Evolutionary conservation across 2,113 vertebrate genomes (phyloP).

Genomic region (Junco hyemalis): DNA sequence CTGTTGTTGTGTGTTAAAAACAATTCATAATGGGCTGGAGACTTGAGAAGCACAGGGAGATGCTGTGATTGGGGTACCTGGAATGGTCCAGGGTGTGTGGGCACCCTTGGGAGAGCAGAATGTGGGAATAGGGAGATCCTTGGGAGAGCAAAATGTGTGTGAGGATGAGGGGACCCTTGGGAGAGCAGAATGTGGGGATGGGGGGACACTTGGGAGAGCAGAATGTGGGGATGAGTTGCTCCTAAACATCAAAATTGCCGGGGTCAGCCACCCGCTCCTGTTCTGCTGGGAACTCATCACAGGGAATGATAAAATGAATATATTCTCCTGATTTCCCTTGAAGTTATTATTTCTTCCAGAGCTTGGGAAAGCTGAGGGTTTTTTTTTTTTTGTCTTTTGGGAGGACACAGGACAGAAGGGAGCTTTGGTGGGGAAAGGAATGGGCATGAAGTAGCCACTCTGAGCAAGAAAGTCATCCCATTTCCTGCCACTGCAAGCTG

Average conservation of each 20-base stretch:
- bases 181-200: too few relatives aligned
- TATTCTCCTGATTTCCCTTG: too few relatives aligned
- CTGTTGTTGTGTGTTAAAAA: fast-evolving
- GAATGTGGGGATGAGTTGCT: background rate
- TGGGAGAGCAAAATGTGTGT: background rate
- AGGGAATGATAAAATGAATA: background rate
- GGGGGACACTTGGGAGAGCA: too few relatives aligned
- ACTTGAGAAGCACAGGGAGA: background rate
- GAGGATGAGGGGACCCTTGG: fast-evolving
- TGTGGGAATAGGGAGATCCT: background rate
- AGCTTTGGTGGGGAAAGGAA: background rate
- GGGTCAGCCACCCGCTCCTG: background rate
- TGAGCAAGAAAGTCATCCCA: background rate
- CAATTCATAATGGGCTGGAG: background rate
- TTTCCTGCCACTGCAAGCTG: background rate
- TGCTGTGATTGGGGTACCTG: background rate
- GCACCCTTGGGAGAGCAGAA: background rate
- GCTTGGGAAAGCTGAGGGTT: background rate
- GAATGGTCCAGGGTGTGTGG: fast-evolving
- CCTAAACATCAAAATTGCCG: background rate
- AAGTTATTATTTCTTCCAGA: background rate
- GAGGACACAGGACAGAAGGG: background rate
- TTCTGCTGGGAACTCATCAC: background rate
- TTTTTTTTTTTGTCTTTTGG: slow-evolving; percentile 13
- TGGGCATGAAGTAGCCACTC: background rate